Conservation (phyloP, 2,888 invertebrate species). For the Ochropleura plecta region DNA sequence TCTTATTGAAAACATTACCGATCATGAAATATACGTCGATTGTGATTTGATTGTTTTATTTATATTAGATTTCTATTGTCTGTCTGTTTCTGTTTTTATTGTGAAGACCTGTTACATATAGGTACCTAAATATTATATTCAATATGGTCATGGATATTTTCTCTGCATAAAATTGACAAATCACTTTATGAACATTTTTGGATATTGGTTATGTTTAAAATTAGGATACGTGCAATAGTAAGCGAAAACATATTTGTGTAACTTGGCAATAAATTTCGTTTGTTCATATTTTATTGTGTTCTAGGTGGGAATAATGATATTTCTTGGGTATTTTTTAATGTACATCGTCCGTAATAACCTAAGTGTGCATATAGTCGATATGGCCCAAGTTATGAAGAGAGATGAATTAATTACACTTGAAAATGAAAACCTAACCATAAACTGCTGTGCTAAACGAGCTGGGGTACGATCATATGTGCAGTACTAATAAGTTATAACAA, state of each 20-base stretch:
- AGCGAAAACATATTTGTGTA: slow-evolving; percentile 62
- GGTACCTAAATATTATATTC: slow-evolving; percentile 45
- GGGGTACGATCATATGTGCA: slow-evolving; percentile 60
- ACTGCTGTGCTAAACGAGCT: slow-evolving; percentile 33
- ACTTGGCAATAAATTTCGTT: background rate
- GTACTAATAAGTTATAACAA: slow-evolving; percentile 2
- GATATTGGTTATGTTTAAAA: slow-evolving; percentile 77
- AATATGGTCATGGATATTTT: slow-evolving; percentile 65
- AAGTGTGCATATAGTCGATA: slow-evolving; percentile 87
- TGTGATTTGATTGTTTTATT: slow-evolving; percentile 49
- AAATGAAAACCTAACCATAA: background rate
- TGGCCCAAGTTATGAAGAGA: slow-evolving; percentile 77
- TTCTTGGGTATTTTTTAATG: slow-evolving; percentile 88
- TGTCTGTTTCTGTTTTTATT: background rate
- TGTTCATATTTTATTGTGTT: slow-evolving; percentile 52
- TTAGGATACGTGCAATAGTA: slow-evolving; percentile 84
- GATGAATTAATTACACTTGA: slow-evolving; percentile 30
- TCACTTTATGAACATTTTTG: slow-evolving; percentile 54
- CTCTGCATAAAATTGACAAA: slow-evolving; percentile 16
- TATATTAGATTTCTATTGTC: background rate
- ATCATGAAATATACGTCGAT: slow-evolving; percentile 64
- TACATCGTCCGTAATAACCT: slow-evolving; percentile 84
- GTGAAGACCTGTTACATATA: background rate
- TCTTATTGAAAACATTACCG: slow-evolving; percentile 46
- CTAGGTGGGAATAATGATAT: slow-evolving; percentile 90